Conservation (phyloP, 1,140 invertebrate species). For the Apis mellifera region Amel_HAv3.1 CM009931.2:26013001-26013500, state of each 20-base stretch:
- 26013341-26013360: too few relatives aligned
- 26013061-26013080: too few relatives aligned
- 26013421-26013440: not conserved
- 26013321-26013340: not conserved
- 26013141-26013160: not conserved
- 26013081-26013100: not conserved
- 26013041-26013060: not conserved
- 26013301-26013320: not conserved
- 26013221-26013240: not conserved
- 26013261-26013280: conserved; percentile 11
- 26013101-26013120: not conserved
- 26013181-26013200: conserved; percentile 11
- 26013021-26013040: not conserved
- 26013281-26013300: not conserved
- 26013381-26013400: too few relatives aligned
- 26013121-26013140: conserved; percentile 3
- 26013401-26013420: too few relatives aligned
- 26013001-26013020: not conserved
- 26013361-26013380: too few relatives aligned
- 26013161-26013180: conserved; percentile 11
- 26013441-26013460: conserved; percentile 75
- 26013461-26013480: conserved; percentile 73
- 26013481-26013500: conserved; percentile 72
- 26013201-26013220: not conserved
- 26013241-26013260: not conserved